Conservation (phyloP, 2,888 invertebrate genomes). For the Steromphala cineraria region DNA sequence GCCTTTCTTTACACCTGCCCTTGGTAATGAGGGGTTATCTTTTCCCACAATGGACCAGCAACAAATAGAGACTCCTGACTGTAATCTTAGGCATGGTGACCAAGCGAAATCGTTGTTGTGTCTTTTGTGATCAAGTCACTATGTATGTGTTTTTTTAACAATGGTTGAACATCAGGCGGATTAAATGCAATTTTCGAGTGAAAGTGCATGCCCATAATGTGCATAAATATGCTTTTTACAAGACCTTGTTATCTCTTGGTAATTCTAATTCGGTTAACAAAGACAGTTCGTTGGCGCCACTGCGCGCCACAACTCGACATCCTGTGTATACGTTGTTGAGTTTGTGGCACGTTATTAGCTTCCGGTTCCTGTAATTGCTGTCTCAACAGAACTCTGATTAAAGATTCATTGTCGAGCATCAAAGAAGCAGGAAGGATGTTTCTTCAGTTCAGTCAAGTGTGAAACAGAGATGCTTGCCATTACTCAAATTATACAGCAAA, state of each 20-base stretch:
- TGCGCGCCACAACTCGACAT: not conserved
- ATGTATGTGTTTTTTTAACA: too few relatives aligned
- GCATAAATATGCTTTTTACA: not conserved
- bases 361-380: not conserved
- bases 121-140: not conserved
- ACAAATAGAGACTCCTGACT: not conserved
- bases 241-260: not conserved
- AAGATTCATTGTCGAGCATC: not conserved
- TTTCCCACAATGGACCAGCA: not conserved
- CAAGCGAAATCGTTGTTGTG: not conserved
- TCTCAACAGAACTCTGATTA: not conserved
- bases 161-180: too few relatives aligned
- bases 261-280: not conserved
- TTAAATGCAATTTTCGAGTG: not conserved
- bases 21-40: not conserved
- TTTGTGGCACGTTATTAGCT: not conserved
- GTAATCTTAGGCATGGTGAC: conserved; percentile 1
- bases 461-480: not conserved
- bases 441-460: not conserved
- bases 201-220: not conserved
- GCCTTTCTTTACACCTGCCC: conserved; percentile 6
- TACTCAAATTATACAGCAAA: too few relatives aligned
- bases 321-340: not conserved
- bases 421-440: not conserved
- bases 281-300: not conserved